Base-by-base conservation (phyloP, 2,113 vertebrate species). In the Cygnus buccinator region DNA sequence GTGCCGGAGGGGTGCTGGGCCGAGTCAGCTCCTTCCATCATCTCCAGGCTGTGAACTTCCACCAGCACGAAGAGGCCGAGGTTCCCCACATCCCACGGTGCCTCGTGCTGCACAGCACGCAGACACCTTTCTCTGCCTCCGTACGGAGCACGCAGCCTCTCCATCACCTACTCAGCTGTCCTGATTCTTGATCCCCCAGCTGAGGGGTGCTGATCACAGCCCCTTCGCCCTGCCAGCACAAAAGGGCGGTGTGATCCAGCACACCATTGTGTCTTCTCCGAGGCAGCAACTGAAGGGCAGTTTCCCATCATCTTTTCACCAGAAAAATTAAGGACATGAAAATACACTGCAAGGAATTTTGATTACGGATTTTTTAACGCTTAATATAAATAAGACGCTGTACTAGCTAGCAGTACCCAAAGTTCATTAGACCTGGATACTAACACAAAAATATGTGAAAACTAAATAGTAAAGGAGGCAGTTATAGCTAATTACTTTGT, bases 81-180 rank as follows among this genome's bases (percentile, higher is more conserved):
- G 25, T 31, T 58, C 31, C 29, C 43, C 59, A 44, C 46, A 11
- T 44, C 43, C 72, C 68, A n/a, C 66, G 1, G 1, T 26, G 43
- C 73, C 77, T 70, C 6, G 1, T 6, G 35, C 80, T 35, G 1
- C 2, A 2, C 62, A 68, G 37, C 72, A 61, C 43, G 15, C 59
- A 0, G 5, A 11, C 41, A 39, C 17, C 37, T 16, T 26, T 55
- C 77, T 19, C 79, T 7, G 54, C 50, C 50, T 55, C 59, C 1
- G 0, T 11, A n/a, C 2, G 1, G 67, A 52, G 14, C 67, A 4
- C 6, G 1, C 0, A 46, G 84, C 66, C 54, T 48, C 78, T 65
- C 70, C 4, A 6, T 20, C 84, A 20, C 4, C 73, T 15, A 2
- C 73, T 23, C 63, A 9, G 3, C 55, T 46, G 3, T 1, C 74